Evolutionary conservation across 2,113 vertebrate genomes (phyloP).

Genomic region (Vidua macroura): DNA sequence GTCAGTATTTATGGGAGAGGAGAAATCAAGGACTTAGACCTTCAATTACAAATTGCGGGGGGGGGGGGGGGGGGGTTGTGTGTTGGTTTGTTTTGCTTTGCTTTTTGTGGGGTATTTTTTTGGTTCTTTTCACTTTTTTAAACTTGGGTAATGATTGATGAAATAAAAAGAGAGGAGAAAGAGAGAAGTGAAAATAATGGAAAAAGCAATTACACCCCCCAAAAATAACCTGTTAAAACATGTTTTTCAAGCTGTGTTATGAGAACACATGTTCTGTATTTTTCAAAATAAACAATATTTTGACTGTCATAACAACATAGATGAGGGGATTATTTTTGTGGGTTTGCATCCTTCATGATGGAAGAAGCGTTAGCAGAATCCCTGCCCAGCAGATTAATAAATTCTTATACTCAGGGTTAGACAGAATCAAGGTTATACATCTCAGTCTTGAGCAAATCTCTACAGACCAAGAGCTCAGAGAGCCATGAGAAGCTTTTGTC

Average conservation of each 20-base stretch:
- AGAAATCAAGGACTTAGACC: background rate
- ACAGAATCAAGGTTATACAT: background rate
- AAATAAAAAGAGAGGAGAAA: background rate
- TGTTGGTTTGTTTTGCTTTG: background rate
- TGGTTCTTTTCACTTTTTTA: background rate
- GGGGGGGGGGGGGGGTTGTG: background rate
- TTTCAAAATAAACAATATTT: background rate
- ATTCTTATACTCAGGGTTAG: background rate
- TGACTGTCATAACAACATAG: background rate
- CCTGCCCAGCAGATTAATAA: background rate
- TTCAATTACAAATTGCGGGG: background rate
- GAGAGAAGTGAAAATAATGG: background rate
- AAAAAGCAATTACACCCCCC: background rate
- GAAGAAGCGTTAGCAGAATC: background rate
- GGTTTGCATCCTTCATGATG: background rate
- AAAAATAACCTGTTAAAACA: background rate
- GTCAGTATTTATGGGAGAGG: background rate
- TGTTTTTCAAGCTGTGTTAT: background rate
- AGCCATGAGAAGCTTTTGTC: background rate
- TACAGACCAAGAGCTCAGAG: background rate
- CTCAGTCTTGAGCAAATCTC: background rate
- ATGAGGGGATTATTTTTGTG: background rate
- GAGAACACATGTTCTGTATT: background rate
- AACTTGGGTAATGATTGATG: background rate
- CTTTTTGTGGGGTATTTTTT: background rate